These are phyloP conservation scores for Chloroceryle amazona DNA, from an alignment of 2,797 vertebrate species.

Conservation along the genomic window DNA sequence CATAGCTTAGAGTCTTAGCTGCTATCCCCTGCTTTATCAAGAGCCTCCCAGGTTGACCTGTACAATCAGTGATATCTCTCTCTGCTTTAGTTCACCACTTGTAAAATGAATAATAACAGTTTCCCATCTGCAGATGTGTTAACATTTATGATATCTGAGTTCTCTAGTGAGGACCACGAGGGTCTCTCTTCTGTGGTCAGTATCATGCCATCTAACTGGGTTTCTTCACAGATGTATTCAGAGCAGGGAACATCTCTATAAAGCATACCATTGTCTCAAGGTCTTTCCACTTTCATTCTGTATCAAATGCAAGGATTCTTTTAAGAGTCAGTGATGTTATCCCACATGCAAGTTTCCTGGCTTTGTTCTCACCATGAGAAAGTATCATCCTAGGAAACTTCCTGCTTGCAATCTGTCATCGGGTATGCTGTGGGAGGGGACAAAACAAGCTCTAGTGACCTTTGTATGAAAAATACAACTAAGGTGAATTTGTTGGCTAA, in stretches of 20 bases:
- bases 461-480: neutral
- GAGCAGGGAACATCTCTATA: neutral
- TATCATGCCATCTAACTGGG: fast-evolving
- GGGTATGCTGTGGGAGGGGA: neutral
- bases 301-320: neutral
- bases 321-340: neutral
- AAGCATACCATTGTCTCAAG: neutral
- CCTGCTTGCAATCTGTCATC: neutral
- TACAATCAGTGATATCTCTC: neutral
- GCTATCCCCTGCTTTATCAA: neutral
- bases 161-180: neutral
- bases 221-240: neutral
- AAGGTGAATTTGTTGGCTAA: neutral
- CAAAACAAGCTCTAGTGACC: fast-evolving
- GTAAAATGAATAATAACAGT: neutral
- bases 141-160: neutral
- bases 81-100: neutral
- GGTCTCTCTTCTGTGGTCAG: fast-evolving
- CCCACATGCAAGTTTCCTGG: fast-evolving
- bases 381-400: neutral
- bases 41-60: neutral
- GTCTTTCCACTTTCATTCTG: neutral
- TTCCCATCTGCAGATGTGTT: neutral
- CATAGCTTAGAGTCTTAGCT: neutral
- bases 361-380: neutral